A percentile compares a stretch with the other conserved stretches of the same genome.
Conservation (phyloP, 2,113 vertebrate genomes). For the Verasper variegatus region DNA sequence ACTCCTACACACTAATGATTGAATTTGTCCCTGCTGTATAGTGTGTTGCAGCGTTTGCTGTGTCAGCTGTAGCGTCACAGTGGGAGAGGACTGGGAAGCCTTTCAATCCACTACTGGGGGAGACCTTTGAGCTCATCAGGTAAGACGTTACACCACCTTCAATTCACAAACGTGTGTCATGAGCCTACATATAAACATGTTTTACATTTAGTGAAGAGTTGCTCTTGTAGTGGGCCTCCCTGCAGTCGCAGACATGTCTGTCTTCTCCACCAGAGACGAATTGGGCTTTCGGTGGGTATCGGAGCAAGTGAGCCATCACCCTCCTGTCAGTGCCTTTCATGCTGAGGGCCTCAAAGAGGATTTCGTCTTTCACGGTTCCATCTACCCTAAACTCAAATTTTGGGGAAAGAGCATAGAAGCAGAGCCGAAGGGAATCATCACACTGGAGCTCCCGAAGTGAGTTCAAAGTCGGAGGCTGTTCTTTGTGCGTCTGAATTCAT, state of each 20-base stretch:
- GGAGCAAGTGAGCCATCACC: constrained; percentile 98
- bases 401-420: constrained; percentile 99
- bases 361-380: constrained; percentile 97
- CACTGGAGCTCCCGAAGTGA: constrained; percentile 96
- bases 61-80: constrained; percentile 97
- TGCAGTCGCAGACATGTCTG: background rate
- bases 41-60: constrained; percentile 96
- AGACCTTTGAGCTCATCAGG: constrained; percentile 96
- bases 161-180: background rate
- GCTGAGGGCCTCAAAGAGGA: constrained; percentile 93
- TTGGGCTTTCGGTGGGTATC: constrained; percentile 96
- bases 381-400: constrained; percentile 98
- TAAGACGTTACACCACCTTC: constrained; percentile 59
- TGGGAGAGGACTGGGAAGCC: constrained; percentile 98
- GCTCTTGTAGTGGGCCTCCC: background rate
- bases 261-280: constrained; percentile 87
- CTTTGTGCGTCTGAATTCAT: background rate
- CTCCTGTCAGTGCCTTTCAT: constrained; percentile 96
- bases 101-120: constrained; percentile 96
- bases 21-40: constrained; percentile 59
- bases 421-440: constrained; percentile 95
- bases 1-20: background rate
- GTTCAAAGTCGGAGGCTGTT: constrained; percentile 50
- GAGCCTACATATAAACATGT: background rate
- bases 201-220: background rate